A percentile compares a stretch with the other conserved stretches of the same genome.
phyloP scores from a whole-genome alignment of 2,888 invertebrate genomes.

The Drosophila meridionalis region DNA sequence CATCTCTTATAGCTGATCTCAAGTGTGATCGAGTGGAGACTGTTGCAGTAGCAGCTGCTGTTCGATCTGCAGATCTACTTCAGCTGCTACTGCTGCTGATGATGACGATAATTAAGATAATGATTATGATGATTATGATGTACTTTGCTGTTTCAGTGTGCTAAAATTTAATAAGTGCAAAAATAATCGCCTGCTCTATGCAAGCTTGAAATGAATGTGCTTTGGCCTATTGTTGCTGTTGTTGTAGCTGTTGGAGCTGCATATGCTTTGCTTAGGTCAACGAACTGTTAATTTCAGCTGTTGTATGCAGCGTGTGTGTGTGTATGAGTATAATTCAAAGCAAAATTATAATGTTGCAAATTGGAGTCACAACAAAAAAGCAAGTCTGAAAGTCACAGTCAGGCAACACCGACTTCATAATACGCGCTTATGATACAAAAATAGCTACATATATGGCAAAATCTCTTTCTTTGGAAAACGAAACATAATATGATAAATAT shows the following conservation, averaged over 20 bases:
- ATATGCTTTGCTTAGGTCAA: slow-evolving; percentile 41
- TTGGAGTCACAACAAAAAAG: slow-evolving; percentile 49
- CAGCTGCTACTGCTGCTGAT: slow-evolving; percentile 3
- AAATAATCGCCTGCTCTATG: slow-evolving; percentile 70
- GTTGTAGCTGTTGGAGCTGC: slow-evolving; percentile 32
- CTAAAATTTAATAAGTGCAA: slow-evolving; percentile 77
- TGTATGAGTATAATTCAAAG: slow-evolving; percentile 68
- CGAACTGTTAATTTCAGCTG: slow-evolving; percentile 44
- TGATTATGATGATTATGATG: slow-evolving; percentile 50
- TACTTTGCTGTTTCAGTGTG: slow-evolving; percentile 51
- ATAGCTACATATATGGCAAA: background rate
- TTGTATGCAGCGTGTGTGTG: slow-evolving; percentile 29
- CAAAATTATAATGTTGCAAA: slow-evolving; percentile 74
- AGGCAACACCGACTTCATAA: background rate
- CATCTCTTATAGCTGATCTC: slow-evolving; percentile 34
- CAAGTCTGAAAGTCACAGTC: background rate
- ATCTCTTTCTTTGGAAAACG: too few species aligned
- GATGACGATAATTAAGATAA: slow-evolving; percentile 50
- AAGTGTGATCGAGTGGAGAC: slow-evolving; percentile 46
- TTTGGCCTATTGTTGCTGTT: slow-evolving; percentile 55
- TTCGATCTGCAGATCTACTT: slow-evolving; percentile 31
- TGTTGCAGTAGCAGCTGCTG: slow-evolving; percentile 34
- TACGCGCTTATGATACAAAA: background rate
- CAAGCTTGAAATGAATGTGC: slow-evolving; percentile 67
- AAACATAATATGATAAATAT: background rate